Evolutionary conservation across 2,797 vertebrate species (phyloP).

Genomic region (Chaetophractus vellerosus): DNA sequence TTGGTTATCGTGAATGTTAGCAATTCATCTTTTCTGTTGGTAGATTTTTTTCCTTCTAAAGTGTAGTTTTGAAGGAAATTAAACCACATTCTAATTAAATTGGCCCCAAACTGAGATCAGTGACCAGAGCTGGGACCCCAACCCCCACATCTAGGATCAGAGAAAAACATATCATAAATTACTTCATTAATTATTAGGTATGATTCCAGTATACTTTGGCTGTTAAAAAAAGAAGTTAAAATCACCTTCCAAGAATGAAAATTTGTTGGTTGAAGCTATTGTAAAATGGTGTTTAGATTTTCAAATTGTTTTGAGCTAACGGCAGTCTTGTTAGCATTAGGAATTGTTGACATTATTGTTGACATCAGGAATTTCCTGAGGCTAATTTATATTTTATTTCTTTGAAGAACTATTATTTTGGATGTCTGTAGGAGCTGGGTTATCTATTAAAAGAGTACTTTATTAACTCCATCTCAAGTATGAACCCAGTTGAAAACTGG

Average conservation of each 20-base stretch:
- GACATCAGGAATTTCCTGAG: neutral
- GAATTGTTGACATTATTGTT: no score
- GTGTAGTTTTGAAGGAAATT: conserved; percentile 40
- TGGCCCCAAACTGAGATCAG: neutral
- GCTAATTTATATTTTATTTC: conserved; percentile 13
- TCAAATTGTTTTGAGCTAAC: neutral
- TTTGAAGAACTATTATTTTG: conserved; percentile 35
- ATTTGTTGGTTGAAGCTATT: neutral
- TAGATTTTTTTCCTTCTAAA: conserved; percentile 23
- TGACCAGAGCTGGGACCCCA: neutral
- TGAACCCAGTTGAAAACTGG: conserved; percentile 37
- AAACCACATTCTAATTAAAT: conserved; percentile 23
- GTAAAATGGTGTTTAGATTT: conserved; percentile 23
- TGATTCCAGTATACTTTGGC: neutral
- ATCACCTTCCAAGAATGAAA: neutral
- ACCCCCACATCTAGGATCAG: neutral
- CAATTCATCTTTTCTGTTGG: neutral
- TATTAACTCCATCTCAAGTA: neutral
- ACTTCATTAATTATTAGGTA: neutral
- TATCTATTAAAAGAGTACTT: conserved; percentile 40
- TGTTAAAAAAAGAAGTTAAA: conserved; percentile 48
- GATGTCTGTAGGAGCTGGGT: neutral
- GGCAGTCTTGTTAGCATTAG: neutral
- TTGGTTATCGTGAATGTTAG: neutral
- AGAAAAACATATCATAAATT: conserved; percentile 13